Evolutionary conservation across 2,797 vertebrate species (phyloP), one percentile per base, ranked within the genome.

Genomic region (Phrynocephalus vlangalii): DNA sequence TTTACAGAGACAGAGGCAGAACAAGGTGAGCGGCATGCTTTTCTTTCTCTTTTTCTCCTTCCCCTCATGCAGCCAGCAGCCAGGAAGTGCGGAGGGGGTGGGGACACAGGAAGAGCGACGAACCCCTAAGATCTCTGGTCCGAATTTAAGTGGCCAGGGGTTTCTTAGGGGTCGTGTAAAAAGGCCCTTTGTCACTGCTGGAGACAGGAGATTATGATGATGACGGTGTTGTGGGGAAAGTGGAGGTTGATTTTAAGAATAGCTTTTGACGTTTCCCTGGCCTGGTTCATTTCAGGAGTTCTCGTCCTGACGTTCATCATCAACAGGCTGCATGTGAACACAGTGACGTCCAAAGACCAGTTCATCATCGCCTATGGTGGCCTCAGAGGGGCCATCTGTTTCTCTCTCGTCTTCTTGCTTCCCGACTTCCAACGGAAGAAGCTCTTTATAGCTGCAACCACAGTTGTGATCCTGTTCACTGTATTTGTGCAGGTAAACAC

Each of bases 361-460:
- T 96, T 97, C 89, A 97, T 95, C 86, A 96, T 96, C 0, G 95
- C 95, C 0, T 97, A 96, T 0, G 95, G 97, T 1, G 95, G 95
- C 2, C 92, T 96, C 15, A 92, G 96, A 2, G 95, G 95, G 11
- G 94, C 95, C 84, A 96, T 97, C 86, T 96, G 96, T 63, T 96
- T 97, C 91, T 96, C 95, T 0, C 72, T 97, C 82, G 95, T 96
- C 75, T 96, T 96, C 87, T 82, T 96, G 83, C 95, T 97, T 26
- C 96, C 96, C 0, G 93, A 96, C 11, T 96, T 96, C 10, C 94
- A 60, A 50, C 93, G 94, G 71, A 97, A 97, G 89, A 96, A 95
- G 73, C 93, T 96, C 72, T 96, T 97, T 89, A 96, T 96, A 50
- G 95, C 95, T 22, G 94, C 95, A 38, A 96, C 95, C 2, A 97